Base-by-base conservation (phyloP, 2,797 vertebrate genomes). In the Mormyrops boulengeri region DNA sequence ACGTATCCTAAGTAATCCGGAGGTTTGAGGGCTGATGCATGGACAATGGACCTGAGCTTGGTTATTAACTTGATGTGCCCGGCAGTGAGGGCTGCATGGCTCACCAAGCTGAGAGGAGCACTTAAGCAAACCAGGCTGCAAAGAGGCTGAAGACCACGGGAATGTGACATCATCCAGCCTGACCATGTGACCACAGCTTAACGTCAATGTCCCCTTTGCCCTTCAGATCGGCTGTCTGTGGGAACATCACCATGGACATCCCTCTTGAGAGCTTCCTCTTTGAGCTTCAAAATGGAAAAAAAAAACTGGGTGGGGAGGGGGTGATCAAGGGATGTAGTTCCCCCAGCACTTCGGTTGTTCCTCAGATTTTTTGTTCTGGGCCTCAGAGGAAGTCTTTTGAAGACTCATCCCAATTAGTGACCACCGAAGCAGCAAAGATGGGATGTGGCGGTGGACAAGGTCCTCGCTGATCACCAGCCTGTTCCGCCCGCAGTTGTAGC, bases 241-340 rank as follows among this genome's bases (percentile, higher is more conserved):
- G 2, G 88, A 47, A 92, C 91, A 92, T 90, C 93, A 92, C 90
- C 87, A 90, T 93, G 92, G 92, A 92, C 91, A 44, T 38, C 55
- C 91, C 90, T 91, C 91, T 92, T 92, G 82, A 91, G 91, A 91
- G 91, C 90, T 92, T 50, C 89, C 9, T 90, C 91, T 94, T 92
- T 93, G 90, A 95, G 92, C 92, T 93, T 94, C 92, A 92, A 94
- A 93, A 91, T 92, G 87, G 90, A 53, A 57, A 86, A 38, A 38
- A 85, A 55, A 57, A 57, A 41, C n/a, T 41, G 88, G 93, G 11
- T 30, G 62, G 11, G 22, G 66, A 30, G 62, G 62, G 62, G 26
- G 92, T 92, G 91, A 94, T 94, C 91, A 93, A 92, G 92, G 92
- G 92, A 92, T 92, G 87, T 91, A 90, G 89, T 90, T 89, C 87